Evolutionary conservation across 1,140 invertebrate species (phyloP).

Genomic region (Drosophila sulfurigaster): DNA sequence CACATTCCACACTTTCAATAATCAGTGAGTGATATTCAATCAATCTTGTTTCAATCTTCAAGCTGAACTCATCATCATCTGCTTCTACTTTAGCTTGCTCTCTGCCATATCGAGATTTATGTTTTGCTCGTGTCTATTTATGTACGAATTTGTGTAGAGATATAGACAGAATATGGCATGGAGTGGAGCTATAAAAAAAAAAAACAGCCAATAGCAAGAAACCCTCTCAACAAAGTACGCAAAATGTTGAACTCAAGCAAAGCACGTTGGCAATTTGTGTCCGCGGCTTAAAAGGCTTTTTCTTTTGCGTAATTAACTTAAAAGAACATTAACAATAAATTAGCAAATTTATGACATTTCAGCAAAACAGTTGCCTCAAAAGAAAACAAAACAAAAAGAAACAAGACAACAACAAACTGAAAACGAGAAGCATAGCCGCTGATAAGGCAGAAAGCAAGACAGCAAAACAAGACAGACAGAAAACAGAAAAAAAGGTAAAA

Average conservation of each 20-base stretch:
- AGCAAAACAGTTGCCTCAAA: conserved; percentile 45
- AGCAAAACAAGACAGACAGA: conserved; percentile 12
- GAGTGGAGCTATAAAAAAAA: neutral
- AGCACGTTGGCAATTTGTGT: conserved; percentile 42
- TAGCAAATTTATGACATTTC: conserved; percentile 70
- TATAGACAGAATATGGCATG: neutral
- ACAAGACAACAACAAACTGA: neutral
- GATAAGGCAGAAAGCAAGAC: conserved; percentile 57
- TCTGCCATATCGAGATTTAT: neutral
- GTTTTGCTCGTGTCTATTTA: neutral
- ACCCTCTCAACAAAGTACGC: conserved; percentile 18
- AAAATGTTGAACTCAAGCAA: conserved; percentile 20
- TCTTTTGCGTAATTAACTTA: conserved; percentile 68
- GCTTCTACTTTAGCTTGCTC: neutral
- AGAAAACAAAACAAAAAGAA: conserved; percentile 20
- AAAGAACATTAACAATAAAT: conserved; percentile 76
- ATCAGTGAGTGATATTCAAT: neutral
- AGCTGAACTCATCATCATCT: conserved; percentile 13
- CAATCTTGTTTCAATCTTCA: neutral
- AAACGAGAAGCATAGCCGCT: conserved; percentile 46
- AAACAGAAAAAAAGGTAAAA: conserved; percentile 19
- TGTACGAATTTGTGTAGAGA: neutral
- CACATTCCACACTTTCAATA: too few species aligned
- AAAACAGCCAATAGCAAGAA: neutral
- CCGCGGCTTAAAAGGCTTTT: conserved; percentile 39